phyloP scores from a whole-genome alignment of 2,797 vertebrate species.

The Microhierax caerulescens region DNA sequence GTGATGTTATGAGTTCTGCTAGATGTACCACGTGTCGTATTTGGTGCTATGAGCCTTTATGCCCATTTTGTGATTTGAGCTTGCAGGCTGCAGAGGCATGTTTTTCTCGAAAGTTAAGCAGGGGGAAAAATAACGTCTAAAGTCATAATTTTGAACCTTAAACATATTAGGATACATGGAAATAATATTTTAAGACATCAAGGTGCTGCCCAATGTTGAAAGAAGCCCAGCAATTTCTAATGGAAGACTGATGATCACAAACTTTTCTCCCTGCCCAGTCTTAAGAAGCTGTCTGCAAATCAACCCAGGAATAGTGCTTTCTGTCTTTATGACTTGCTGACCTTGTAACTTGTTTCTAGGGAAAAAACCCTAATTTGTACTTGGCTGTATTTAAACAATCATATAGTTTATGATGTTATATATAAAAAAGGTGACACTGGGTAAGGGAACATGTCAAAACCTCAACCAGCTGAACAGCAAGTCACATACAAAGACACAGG shows the following conservation, averaged over 20 bases:
- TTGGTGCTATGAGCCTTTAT: background rate
- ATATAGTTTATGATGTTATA: background rate
- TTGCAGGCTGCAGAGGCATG: background rate
- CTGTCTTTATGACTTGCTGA: background rate
- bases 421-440: background rate
- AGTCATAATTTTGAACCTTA: background rate
- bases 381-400: background rate
- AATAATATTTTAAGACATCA: background rate
- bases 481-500: accelerated
- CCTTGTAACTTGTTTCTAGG: background rate
- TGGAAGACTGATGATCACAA: background rate
- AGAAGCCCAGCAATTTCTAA: background rate
- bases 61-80: background rate
- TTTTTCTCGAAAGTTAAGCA: background rate
- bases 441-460: background rate
- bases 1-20: background rate
- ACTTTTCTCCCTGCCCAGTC: background rate
- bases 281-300: background rate
- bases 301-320: background rate
- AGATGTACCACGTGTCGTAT: accelerated
- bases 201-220: background rate
- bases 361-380: background rate
- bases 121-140: background rate
- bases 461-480: background rate
- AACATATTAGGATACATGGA: background rate